A percentile compares a stretch with the other conserved stretches of the same genome.
Evolutionary conservation across 2,113 vertebrate genomes (phyloP).

Genomic region (Ondatra zibethicus): DNA sequence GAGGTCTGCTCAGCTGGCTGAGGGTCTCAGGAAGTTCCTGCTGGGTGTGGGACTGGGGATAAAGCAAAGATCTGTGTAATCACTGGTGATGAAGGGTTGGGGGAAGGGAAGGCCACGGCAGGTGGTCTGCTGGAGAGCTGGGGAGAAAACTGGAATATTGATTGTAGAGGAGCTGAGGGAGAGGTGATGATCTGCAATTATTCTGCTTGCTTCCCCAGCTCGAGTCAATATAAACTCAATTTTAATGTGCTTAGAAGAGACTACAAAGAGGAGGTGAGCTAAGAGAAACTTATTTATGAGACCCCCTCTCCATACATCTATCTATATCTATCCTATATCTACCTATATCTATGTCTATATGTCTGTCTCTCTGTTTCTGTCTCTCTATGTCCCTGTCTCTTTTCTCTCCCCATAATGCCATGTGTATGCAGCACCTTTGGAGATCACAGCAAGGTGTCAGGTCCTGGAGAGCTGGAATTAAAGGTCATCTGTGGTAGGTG

Average conservation of each 20-base stretch:
- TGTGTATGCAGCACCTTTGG: not conserved
- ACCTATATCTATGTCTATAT: no score
- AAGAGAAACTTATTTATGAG: not conserved
- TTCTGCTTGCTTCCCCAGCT: not conserved
- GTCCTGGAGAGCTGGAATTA: not conserved
- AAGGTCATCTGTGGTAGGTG: not conserved
- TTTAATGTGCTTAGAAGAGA: slow-evolving; percentile 39
- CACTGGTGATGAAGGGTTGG: not conserved
- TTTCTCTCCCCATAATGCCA: no score
- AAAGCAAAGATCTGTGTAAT: not conserved
- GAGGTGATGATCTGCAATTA: not conserved
- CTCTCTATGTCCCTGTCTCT: no score
- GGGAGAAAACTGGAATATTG: not conserved
- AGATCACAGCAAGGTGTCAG: not conserved
- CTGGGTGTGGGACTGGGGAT: not conserved
- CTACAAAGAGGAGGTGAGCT: not conserved
- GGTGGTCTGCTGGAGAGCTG: not conserved
- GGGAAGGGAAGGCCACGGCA: not conserved
- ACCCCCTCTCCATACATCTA: no score
- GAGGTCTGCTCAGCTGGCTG: not conserved
- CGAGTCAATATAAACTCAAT: not conserved
- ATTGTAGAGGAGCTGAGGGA: not conserved
- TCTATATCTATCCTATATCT: no score
- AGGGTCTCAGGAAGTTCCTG: not conserved
- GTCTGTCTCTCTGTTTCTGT: no score